A percentile compares a stretch with the other conserved stretches of the same genome.
Evolutionary conservation across 2,888 invertebrate genomes (phyloP).

Genomic region (Ennomos fuscantarius): DNA sequence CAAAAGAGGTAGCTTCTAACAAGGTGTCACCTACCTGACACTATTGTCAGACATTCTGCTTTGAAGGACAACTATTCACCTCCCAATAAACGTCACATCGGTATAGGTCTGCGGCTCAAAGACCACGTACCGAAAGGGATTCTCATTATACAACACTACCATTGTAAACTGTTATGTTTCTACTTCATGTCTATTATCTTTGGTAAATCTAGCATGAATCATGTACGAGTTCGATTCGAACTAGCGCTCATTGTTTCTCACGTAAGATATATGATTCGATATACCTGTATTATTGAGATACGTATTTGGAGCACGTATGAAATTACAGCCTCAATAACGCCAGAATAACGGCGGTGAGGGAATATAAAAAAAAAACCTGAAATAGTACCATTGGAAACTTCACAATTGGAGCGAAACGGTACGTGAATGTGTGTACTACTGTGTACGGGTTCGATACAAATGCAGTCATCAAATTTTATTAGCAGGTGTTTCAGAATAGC

Average conservation of each 20-base stretch:
- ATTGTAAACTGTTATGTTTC: constrained; percentile 47
- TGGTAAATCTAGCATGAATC: constrained; percentile 39
- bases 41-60: constrained; percentile 72
- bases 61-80: constrained; percentile 73
- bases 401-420: constrained; percentile 43
- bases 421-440: constrained; percentile 39
- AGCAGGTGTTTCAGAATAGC: constrained; percentile 39
- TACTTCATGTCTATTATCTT: constrained; percentile 40
- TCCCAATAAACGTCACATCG: constrained; percentile 61
- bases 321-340: constrained; percentile 42
- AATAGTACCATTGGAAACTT: constrained; percentile 41
- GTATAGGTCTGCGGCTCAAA: constrained; percentile 46
- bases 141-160: constrained; percentile 50
- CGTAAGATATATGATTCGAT: constrained; percentile 36
- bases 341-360: constrained; percentile 39
- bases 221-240: constrained; percentile 34
- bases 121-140: constrained; percentile 46
- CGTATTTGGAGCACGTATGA: constrained; percentile 41
- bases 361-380: constrained; percentile 38
- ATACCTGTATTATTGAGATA: constrained; percentile 28
- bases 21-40: constrained; percentile 80
- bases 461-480: constrained; percentile 42
- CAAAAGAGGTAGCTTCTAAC: constrained; percentile 70
- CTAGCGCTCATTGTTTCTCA: constrained; percentile 33
- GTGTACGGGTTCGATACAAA: constrained; percentile 37